These are phyloP conservation scores for Melipona quadrifasciata DNA, from an alignment of 1,140 invertebrate genomes.

Conservation along the genomic window DNA sequence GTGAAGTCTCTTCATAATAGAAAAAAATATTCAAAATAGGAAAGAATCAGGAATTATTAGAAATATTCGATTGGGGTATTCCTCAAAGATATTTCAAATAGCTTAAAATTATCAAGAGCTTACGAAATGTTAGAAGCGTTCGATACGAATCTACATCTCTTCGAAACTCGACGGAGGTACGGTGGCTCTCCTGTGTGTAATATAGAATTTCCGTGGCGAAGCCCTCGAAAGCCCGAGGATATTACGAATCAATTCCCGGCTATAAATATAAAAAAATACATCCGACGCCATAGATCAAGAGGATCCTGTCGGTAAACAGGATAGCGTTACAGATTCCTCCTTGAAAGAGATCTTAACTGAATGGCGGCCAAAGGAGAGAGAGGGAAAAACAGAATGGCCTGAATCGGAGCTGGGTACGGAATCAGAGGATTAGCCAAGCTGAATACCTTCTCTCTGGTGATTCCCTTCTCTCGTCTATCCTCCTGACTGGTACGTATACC, in stretches of 20 bases:
- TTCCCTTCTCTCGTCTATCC: slow-evolving; percentile 23
- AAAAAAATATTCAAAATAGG: not conserved
- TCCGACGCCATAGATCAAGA: slow-evolving; percentile 35
- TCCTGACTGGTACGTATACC: not conserved
- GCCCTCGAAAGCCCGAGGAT: not conserved
- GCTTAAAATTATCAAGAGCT: not conserved
- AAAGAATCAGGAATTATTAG: not conserved
- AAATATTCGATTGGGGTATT: not conserved
- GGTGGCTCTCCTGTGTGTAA: not conserved
- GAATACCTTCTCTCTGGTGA: slow-evolving; percentile 33
- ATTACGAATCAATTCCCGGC: slow-evolving; percentile 27
- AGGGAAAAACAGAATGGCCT: slow-evolving; percentile 12
- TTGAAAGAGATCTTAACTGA: slow-evolving; percentile 58
- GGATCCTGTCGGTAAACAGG: slow-evolving; percentile 62
- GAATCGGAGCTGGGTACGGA: slow-evolving; percentile 42
- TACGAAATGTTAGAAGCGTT: not conserved
- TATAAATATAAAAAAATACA: not conserved
- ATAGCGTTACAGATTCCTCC: slow-evolving; percentile 63
- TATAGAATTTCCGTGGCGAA: not conserved
- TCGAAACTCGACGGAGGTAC: not conserved
- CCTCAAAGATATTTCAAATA: not conserved
- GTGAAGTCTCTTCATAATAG: too few species aligned
- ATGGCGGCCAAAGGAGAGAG: slow-evolving; percentile 14
- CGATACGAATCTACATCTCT: not conserved
- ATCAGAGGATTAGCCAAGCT: slow-evolving; percentile 60